Conservation (phyloP, 2,797 vertebrate species). For the Sphenopsis melanotis region DNA sequence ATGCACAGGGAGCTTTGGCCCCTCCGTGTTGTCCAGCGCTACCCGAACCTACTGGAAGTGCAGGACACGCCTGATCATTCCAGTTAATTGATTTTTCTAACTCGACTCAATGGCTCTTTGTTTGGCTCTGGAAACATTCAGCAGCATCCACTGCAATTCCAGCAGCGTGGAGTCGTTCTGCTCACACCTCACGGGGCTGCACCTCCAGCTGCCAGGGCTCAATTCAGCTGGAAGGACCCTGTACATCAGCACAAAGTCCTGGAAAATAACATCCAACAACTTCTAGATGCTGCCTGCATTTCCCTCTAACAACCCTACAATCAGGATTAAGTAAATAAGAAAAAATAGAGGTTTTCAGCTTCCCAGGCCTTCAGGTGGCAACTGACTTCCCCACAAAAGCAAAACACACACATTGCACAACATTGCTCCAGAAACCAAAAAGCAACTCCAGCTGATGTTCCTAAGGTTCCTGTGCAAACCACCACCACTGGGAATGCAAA, state of each 20-base stretch:
- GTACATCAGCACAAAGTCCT: neutral
- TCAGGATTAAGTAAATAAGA: neutral
- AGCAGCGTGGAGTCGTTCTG: neutral
- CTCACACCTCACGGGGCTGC: neutral
- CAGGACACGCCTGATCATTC: neutral
- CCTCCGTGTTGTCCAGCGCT: fast-evolving
- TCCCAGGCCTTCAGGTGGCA: neutral
- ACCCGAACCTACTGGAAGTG: neutral
- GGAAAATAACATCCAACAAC: neutral
- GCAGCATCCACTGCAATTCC: neutral
- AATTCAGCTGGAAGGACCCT: neutral
- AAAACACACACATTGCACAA: neutral
- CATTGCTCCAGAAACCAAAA: neutral
- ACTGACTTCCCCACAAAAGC: neutral
- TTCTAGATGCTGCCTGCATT: neutral
- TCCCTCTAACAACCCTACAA: neutral
- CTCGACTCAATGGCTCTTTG: slow-evolving; percentile 6
- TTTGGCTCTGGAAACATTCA: slow-evolving; percentile 7
- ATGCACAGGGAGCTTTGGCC: neutral
- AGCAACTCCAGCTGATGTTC: neutral
- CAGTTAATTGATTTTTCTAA: neutral
- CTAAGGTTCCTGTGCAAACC: neutral
- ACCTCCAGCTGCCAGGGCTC: neutral
- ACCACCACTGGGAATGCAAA: neutral
- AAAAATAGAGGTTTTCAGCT: neutral